Conservation (phyloP, 2,888 invertebrate species). For the Cryptus armator region DNA sequence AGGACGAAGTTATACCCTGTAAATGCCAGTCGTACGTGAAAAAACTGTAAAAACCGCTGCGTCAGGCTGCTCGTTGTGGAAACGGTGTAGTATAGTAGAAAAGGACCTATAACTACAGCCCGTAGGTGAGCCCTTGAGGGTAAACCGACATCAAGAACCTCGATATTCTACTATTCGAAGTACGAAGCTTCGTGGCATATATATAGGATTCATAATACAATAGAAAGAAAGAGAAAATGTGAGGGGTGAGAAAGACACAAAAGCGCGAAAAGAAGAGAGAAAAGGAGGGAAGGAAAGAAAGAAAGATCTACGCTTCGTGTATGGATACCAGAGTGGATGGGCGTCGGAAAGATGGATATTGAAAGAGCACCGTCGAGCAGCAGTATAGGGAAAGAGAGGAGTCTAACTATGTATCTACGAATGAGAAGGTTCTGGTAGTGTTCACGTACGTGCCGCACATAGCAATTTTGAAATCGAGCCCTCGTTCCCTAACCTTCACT, state of each 20-base stretch:
- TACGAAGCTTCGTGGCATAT: background rate
- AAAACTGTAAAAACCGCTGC: slow-evolving; percentile 24
- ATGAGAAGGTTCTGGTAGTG: slow-evolving; percentile 50
- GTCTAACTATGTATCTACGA: slow-evolving; percentile 48
- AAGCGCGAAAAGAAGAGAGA: slow-evolving; percentile 34
- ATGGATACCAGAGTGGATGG: slow-evolving; percentile 58
- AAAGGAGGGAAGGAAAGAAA: slow-evolving; percentile 40
- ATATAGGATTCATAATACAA: slow-evolving; percentile 18
- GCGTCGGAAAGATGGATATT: slow-evolving; percentile 65
- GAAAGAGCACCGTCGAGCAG: slow-evolving; percentile 62
- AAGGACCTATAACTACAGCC: slow-evolving; percentile 4
- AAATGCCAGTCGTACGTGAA: slow-evolving; percentile 47
- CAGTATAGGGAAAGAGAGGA: slow-evolving; percentile 47
- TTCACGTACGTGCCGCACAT: slow-evolving; percentile 77
- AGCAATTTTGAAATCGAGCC: slow-evolving; percentile 77
- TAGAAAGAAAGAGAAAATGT: slow-evolving; percentile 22
- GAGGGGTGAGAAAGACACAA: background rate
- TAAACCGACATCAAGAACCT: background rate
- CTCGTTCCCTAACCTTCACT: slow-evolving; percentile 29
- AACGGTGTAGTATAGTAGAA: too few relatives aligned
- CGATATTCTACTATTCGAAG: too few relatives aligned
- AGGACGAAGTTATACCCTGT: slow-evolving; percentile 29
- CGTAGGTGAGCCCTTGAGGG: slow-evolving; percentile 20
- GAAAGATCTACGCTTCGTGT: slow-evolving; percentile 64
- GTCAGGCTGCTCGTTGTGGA: background rate